Conservation (phyloP, 1,140 invertebrate genomes). For the Zaprionus taronus region DNA sequence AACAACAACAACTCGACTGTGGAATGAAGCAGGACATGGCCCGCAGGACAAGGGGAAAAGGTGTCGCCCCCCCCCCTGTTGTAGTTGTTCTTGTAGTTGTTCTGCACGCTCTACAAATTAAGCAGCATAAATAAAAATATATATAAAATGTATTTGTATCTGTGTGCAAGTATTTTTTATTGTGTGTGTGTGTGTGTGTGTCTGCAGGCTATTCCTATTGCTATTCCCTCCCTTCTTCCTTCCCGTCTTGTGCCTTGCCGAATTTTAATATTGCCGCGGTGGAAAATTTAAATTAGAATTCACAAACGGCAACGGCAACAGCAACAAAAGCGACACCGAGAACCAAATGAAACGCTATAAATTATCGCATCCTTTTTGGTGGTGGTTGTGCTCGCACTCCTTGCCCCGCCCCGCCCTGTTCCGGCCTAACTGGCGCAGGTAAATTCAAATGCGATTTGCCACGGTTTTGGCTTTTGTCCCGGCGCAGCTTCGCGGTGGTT, state of each 20-base stretch:
- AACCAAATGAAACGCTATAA: constrained; percentile 80
- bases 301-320: constrained; percentile 33
- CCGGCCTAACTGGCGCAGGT: constrained; percentile 52
- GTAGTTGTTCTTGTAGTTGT: constrained; percentile 47
- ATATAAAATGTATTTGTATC: neutral
- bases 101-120: constrained; percentile 76
- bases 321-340: constrained; percentile 17
- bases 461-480: constrained; percentile 72
- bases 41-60: neutral
- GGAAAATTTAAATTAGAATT: constrained; percentile 84
- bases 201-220: constrained; percentile 23
- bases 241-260: constrained; percentile 31
- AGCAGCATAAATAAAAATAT: constrained; percentile 79
- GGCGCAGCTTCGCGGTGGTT: constrained; percentile 37
- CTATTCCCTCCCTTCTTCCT: neutral
- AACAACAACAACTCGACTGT: constrained; percentile 34
- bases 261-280: constrained; percentile 69
- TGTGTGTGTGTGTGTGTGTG: constrained; percentile 19
- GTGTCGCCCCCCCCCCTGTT: constrained; percentile 13
- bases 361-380: constrained; percentile 82
- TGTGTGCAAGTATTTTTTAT: constrained; percentile 58
- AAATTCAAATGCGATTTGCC: constrained; percentile 84
- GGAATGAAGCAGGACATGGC: constrained; percentile 50
- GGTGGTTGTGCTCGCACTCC: constrained; percentile 50
- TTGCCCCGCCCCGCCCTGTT: constrained; percentile 6